Evolutionary conservation across 1,140 invertebrate species (phyloP), one percentile per base, ranked within the genome.

Genomic region (Chlorops oryzae): DNA sequence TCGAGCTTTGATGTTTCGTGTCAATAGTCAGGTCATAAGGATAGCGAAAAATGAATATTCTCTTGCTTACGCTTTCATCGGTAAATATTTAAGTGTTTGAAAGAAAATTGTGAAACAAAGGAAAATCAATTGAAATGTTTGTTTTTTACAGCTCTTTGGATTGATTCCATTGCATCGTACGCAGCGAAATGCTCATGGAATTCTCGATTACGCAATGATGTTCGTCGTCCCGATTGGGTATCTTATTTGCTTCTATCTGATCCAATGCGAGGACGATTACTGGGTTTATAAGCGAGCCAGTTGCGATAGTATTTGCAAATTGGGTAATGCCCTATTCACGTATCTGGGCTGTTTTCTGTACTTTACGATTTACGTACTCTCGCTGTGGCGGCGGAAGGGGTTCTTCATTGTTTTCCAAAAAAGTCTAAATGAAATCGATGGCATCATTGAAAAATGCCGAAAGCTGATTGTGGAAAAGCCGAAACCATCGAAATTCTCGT

Each of bases 261-360:
- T 59, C 5, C 66, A 51, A 15, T 21, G 62, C 7, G 21, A 35
- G 25, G 40, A 53, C 4, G 15, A n/a, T 0, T 59, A 54, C 15
- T 57, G 57, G 0, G 22, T 63, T 0, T 41, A 50, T 10, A 44
- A 54, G 6, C 20, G 64, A 43, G 25, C 43, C 4, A 13, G 41
- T 0, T 70, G 66, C 53, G 61, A 59, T 28, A 69, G 62, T 10
- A 62, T 70, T 15, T 70, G 66, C 21, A 40, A 39, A 7, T 21
- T 70, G 37, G 64, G 60, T 47, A 66, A 51, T 41, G 52, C 53
- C 39, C 52, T 70, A 0, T 61, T 70, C 10, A 58, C 63, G 47
- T 57, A 69, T 45, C 17, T 70, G 21, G 66, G 66, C 1, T 61
- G 59, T 10, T 69, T 63, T 23, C 55, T 69, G 1, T 69, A 69